Conservation (phyloP, 2,113 vertebrate species). For the Alaudala cheleensis region DNA sequence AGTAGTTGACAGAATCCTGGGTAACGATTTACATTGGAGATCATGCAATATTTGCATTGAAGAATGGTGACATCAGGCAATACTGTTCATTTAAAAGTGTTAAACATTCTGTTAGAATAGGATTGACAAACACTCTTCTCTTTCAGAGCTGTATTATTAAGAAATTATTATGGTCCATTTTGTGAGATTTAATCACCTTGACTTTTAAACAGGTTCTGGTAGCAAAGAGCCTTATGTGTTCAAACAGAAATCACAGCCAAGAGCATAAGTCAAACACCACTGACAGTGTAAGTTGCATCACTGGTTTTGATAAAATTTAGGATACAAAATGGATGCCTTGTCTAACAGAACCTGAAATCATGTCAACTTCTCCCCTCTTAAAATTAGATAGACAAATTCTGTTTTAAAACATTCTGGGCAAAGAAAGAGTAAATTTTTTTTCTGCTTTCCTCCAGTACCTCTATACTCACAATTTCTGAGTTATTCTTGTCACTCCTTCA, state of each 20-base stretch:
- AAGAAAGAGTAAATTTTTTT: neutral
- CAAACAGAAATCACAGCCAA: neutral
- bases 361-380: neutral
- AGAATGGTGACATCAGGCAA: neutral
- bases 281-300: neutral
- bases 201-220: neutral
- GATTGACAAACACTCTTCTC: neutral
- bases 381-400: neutral
- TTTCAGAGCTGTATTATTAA: neutral
- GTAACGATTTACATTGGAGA: neutral
- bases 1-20: neutral
- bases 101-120: neutral
- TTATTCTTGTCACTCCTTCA: neutral
- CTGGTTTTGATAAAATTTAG: neutral
- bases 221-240: neutral
- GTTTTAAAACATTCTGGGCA: neutral
- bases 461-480: neutral
- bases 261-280: neutral
- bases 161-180: neutral
- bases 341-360: neutral
- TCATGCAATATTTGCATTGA: slow-evolving; percentile 39
- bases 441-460: neutral
- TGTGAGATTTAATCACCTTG: neutral
- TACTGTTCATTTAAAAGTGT: neutral
- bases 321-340: neutral